phyloP scores from a whole-genome alignment of 2,888 invertebrate genomes.

The Argyra leucocephala region DNA sequence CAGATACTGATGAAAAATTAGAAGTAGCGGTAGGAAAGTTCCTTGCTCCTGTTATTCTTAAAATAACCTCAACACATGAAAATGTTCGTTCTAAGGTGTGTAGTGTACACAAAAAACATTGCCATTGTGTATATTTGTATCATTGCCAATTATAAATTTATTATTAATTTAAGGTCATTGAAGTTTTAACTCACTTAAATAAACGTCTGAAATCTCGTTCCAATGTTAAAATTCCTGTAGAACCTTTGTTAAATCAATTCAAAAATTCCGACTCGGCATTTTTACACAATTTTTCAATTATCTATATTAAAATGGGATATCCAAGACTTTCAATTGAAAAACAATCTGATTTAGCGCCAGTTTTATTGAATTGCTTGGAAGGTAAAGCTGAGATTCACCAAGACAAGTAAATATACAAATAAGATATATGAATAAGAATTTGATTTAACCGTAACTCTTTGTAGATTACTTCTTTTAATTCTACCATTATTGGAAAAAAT shows the following conservation, averaged over 20 bases:
- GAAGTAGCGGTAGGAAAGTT: slow-evolving; percentile 70
- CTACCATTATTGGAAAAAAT: slow-evolving; percentile 70
- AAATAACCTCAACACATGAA: slow-evolving; percentile 78
- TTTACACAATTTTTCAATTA: slow-evolving; percentile 81
- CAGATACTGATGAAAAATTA: slow-evolving; percentile 81
- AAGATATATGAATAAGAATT: background rate
- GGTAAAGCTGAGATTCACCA: slow-evolving; percentile 75
- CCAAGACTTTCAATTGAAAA: slow-evolving; percentile 66
- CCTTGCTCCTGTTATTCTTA: slow-evolving; percentile 79
- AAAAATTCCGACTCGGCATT: slow-evolving; percentile 66
- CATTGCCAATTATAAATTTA: background rate
- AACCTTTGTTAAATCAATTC: slow-evolving; percentile 71
- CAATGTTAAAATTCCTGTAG: slow-evolving; percentile 75
- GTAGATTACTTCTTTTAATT: slow-evolving; percentile 66
- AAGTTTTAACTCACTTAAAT: slow-evolving; percentile 82
- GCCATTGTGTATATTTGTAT: background rate
- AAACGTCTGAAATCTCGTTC: slow-evolving; percentile 77
- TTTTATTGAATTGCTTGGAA: slow-evolving; percentile 65
- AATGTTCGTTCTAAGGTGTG: slow-evolving; percentile 60
- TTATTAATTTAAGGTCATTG: slow-evolving; percentile 66
- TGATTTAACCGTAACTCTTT: slow-evolving; percentile 27
- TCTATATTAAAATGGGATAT: slow-evolving; percentile 87
- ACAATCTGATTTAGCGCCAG: slow-evolving; percentile 65
- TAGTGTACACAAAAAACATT: background rate
- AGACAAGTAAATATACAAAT: slow-evolving; percentile 53